Evolutionary conservation across 2,888 invertebrate species (phyloP).

Genomic region (Cheilosia soror): DNA sequence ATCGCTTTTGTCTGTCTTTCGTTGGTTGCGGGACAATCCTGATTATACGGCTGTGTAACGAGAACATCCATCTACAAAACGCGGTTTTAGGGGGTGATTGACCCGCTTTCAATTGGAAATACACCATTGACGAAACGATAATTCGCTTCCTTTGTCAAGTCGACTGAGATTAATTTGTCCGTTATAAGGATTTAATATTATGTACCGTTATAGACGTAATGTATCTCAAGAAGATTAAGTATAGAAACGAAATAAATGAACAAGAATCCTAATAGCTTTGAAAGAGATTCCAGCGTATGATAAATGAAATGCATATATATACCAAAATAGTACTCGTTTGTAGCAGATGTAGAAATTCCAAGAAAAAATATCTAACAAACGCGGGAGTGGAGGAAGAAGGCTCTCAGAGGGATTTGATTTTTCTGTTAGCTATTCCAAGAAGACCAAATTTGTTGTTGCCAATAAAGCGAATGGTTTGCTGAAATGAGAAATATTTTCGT

Average conservation of each 20-base stretch:
- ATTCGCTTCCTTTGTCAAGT: neutral
- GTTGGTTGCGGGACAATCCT: neutral
- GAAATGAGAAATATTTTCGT: no score
- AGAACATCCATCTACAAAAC: conserved; percentile 11
- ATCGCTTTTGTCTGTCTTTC: conserved; percentile 5
- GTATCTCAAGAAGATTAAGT: conserved; percentile 15
- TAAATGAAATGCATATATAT: conserved; percentile 9
- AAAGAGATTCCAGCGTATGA: conserved; percentile 8
- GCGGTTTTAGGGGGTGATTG: conserved; percentile 23
- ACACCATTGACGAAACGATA: no score
- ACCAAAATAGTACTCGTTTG: neutral
- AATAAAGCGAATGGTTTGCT: no score
- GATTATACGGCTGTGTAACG: neutral
- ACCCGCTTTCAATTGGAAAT: neutral
- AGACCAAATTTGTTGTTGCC: no score
- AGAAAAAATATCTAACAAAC: neutral
- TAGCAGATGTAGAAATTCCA: conserved; percentile 6
- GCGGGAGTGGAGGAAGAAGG: neutral
- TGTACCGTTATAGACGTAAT: conserved; percentile 18
- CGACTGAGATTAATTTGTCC: conserved; percentile 9
- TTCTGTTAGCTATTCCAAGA: neutral
- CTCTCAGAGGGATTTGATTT: neutral
- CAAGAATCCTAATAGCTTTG: conserved; percentile 26
- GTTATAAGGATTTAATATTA: neutral
- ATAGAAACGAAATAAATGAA: neutral